Percentiles rank a stretch among this genome's conserved stretches.
phyloP scores from a whole-genome alignment of 1,140 invertebrate species.

The Reticulitermes speratus region DNA sequence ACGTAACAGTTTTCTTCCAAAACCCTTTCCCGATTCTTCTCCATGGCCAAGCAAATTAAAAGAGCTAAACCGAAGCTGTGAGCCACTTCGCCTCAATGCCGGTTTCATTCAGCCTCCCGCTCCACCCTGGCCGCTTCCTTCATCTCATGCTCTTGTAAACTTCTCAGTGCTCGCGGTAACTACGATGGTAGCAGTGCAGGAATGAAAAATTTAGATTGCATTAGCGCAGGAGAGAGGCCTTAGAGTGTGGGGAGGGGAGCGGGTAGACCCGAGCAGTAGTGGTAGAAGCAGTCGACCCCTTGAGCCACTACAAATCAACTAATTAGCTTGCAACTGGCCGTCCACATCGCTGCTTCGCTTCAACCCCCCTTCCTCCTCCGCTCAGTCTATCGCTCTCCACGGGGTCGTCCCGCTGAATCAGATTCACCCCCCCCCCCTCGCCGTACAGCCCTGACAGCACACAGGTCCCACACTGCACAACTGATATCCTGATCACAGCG shows the following conservation, averaged over 20 bases:
- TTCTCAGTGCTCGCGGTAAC: background rate
- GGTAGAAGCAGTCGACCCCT: constrained; percentile 20
- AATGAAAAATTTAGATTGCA: constrained; percentile 39
- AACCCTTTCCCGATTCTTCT: no score
- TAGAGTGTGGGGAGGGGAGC: constrained; percentile 13
- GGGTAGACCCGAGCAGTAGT: no score
- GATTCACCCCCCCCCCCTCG: background rate
- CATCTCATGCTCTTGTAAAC: background rate
- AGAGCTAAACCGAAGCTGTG: background rate
- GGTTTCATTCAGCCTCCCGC: background rate
- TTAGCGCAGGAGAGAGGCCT: constrained; percentile 32
- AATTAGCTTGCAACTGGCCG: constrained; percentile 34
- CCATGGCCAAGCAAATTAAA: background rate
- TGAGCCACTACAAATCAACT: constrained; percentile 37
- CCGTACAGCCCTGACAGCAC: background rate
- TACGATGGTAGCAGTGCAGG: constrained; percentile 36
- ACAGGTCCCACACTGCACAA: background rate
- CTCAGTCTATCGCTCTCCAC: constrained; percentile 26
- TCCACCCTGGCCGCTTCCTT: background rate
- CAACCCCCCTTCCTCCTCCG: background rate
- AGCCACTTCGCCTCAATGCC: background rate
- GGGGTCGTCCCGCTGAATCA: constrained; percentile 25
- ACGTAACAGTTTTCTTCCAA: no score
- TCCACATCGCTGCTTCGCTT: constrained; percentile 13
- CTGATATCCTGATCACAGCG: background rate